phyloP scores from a whole-genome alignment of 2,113 vertebrate species.

The Percopsis transmontana region DNA sequence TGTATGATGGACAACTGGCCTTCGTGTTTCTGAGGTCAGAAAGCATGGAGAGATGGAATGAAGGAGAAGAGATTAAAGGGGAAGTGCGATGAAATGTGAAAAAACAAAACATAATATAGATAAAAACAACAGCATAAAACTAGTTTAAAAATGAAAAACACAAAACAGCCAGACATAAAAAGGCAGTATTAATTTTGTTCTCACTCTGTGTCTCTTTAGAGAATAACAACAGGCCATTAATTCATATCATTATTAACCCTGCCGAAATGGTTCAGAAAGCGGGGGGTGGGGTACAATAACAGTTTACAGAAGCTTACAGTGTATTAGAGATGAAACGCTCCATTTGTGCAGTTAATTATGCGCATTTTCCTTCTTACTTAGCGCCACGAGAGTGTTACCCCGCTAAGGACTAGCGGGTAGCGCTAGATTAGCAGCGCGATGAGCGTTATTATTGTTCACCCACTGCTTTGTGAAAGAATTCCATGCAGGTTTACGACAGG shows the following conservation, averaged over 20 bases:
- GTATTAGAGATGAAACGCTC: conserved; percentile 43
- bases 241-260: conserved; percentile 49
- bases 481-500: no score
- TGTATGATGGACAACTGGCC: conserved; percentile 87
- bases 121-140: not conserved
- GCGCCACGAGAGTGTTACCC: conserved; percentile 29
- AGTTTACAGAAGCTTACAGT: conserved; percentile 45
- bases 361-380: conserved; percentile 30
- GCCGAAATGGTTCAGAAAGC: conserved; percentile 41
- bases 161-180: not conserved
- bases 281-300: conserved; percentile 31
- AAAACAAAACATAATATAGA: not conserved
- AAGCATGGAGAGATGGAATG: not conserved
- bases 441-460: conserved; percentile 21
- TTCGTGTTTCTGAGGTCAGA: conserved; percentile 83
- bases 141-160: not conserved
- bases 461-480: conserved; percentile 15
- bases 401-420: conserved; percentile 15
- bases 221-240: conserved; percentile 59
- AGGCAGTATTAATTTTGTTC: conserved; percentile 4
- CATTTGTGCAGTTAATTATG: conserved; percentile 56
- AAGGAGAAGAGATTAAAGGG: not conserved
- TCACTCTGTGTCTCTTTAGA: conserved; percentile 42
- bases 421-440: conserved; percentile 9
- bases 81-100: not conserved